A percentile compares a stretch with the other conserved stretches of the same genome.
Evolutionary conservation across 2,797 vertebrate species (phyloP).

Genomic region (Pseudomugil gertrudae): DNA sequence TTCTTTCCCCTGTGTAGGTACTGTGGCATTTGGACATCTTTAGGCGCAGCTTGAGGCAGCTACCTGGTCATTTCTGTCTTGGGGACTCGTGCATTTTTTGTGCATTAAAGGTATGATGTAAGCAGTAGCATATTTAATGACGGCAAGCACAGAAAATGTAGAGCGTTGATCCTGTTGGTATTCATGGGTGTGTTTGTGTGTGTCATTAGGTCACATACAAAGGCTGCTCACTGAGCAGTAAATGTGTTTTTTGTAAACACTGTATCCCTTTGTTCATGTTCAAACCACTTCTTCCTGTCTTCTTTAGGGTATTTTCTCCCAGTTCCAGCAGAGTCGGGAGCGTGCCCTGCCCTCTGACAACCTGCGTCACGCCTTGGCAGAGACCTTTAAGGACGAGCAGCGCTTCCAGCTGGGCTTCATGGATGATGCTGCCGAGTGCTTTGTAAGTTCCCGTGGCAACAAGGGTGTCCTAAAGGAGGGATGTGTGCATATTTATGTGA

Average conservation of each 20-base stretch:
- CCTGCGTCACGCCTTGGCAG: conserved; percentile 95
- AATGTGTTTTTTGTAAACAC: conserved; percentile 26
- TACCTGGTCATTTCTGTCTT: conserved; percentile 93
- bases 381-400: conserved; percentile 97
- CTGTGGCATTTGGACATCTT: conserved; percentile 99
- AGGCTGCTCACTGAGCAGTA: conserved; percentile 7
- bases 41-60: conserved; percentile 92
- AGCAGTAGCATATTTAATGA: background rate
- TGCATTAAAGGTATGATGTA: conserved; percentile 90
- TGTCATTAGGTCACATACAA: conserved; percentile 6
- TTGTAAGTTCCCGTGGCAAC: conserved; percentile 86
- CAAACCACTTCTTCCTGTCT: conserved; percentile 27
- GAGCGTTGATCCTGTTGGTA: background rate
- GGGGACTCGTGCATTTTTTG: conserved; percentile 98
- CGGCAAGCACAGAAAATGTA: background rate
- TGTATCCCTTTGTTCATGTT: conserved; percentile 19
- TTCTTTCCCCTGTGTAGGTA: conserved; percentile 79
- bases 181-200: background rate
- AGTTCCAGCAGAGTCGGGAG: conserved; percentile 95
- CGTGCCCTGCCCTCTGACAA: conserved; percentile 95
- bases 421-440: conserved; percentile 99
- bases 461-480: conserved; percentile 30
- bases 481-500: conserved; percentile 47
- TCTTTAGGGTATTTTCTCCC: conserved; percentile 92
- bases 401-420: conserved; percentile 98